phyloP scores from a whole-genome alignment of 1,140 invertebrate species.

The Zaprionus inermis region DNA sequence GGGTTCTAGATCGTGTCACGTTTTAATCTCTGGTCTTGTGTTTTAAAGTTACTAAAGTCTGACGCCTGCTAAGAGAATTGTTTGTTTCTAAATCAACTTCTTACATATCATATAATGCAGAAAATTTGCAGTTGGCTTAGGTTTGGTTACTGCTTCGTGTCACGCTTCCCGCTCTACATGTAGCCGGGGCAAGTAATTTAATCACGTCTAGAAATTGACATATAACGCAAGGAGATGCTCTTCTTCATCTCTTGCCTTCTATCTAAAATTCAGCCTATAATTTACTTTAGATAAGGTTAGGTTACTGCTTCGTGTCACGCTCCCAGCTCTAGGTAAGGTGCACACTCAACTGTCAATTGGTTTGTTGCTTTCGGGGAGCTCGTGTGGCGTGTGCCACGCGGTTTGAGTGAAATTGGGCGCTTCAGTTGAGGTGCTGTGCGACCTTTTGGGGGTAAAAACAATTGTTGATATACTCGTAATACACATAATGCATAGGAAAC shows the following conservation, averaged over 20 bases:
- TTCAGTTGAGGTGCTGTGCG: slow-evolving; percentile 32
- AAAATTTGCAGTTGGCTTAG: not conserved
- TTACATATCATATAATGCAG: no score
- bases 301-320: slow-evolving; percentile 8
- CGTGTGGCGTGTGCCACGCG: slow-evolving; percentile 36
- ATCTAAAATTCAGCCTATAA: not conserved
- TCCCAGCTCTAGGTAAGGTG: slow-evolving; percentile 5
- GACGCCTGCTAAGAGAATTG: no score
- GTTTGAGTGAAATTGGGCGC: slow-evolving; percentile 41
- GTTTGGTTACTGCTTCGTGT: not conserved
- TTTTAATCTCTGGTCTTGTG: no score
- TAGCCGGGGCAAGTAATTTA: not conserved
- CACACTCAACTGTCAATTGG: slow-evolving; percentile 39
- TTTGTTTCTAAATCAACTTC: no score
- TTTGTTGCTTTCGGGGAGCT: slow-evolving; percentile 5
- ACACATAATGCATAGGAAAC: slow-evolving; percentile 35
- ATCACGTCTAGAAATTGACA: not conserved
- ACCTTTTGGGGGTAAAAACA: slow-evolving; percentile 35
- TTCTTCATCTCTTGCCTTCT: no score
- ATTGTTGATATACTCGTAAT: slow-evolving; percentile 23
- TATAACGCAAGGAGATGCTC: no score
- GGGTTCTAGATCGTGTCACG: no score
- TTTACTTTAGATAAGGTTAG: not conserved
- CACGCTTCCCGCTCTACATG: not conserved
- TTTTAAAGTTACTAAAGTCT: no score